Conservation (phyloP, 2,113 vertebrate genomes). For the human (Homo sapiens) region GRCh38 chr2:138201001-138201500, state of each 20-base stretch:
- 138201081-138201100: slow-evolving; percentile 32
- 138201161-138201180: slow-evolving; percentile 80
- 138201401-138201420: slow-evolving; percentile 79
- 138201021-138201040: not conserved
- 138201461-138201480: slow-evolving; percentile 87
- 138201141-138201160: slow-evolving; percentile 62
- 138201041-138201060: not conserved
- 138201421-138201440: slow-evolving; percentile 86
- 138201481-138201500: slow-evolving; percentile 84
- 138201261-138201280: slow-evolving; percentile 87
- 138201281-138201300: slow-evolving; percentile 86
- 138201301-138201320: slow-evolving; percentile 85
- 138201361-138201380: slow-evolving; percentile 87
- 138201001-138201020: slow-evolving; percentile 1
- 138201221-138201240: slow-evolving; percentile 88
- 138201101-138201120: not conserved
- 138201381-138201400: slow-evolving; percentile 86
- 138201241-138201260: slow-evolving; percentile 87
- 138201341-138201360: slow-evolving; percentile 86
- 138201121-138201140: not conserved
- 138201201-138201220: slow-evolving; percentile 84
- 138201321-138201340: slow-evolving; percentile 85
- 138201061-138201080: slow-evolving; percentile 40
- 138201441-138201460: slow-evolving; percentile 84
- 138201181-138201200: slow-evolving; percentile 82